These are phyloP conservation scores for Perca schrenkii DNA, from an alignment of 2,113 vertebrate genomes.

Conservation along the genomic window DNA sequence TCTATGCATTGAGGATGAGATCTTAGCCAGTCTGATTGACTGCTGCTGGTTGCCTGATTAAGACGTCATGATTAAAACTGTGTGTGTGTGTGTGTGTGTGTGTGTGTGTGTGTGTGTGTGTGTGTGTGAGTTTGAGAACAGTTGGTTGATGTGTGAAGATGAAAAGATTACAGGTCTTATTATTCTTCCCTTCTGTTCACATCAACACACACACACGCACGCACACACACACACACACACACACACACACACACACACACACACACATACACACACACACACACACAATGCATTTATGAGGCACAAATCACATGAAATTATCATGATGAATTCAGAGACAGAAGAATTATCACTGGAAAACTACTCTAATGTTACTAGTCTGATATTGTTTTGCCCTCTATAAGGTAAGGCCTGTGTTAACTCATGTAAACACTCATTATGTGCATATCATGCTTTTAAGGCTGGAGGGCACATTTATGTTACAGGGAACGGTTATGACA, in stretches of 20 bases:
- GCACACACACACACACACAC: background rate
- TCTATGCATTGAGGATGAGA: slow-evolving; percentile 28
- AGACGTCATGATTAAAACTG: slow-evolving; percentile 65
- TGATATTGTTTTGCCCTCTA: background rate
- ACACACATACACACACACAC: background rate
- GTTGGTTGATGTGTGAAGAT: slow-evolving; percentile 64
- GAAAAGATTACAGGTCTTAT: slow-evolving; percentile 58
- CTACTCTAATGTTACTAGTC: background rate
- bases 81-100: background rate
- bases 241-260: slow-evolving; percentile 5
- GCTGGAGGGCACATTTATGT: background rate
- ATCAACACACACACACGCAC: slow-evolving; percentile 7
- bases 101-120: background rate
- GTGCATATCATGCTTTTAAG: slow-evolving; percentile 13
- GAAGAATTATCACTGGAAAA: background rate
- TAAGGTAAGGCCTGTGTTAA: background rate
- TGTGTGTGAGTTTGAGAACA: slow-evolving; percentile 27
- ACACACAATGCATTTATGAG: background rate
- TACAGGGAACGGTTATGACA: slow-evolving; percentile 7
- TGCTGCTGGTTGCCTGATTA: slow-evolving; percentile 53
- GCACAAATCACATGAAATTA: background rate
- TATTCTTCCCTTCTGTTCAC: slow-evolving; percentile 57
- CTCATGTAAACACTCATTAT: background rate
- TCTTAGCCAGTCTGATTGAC: slow-evolving; percentile 53
- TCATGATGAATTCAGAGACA: background rate